Evolutionary conservation across 2,113 vertebrate genomes (phyloP).

Genomic region (Triplophysa siluroides): DNA sequence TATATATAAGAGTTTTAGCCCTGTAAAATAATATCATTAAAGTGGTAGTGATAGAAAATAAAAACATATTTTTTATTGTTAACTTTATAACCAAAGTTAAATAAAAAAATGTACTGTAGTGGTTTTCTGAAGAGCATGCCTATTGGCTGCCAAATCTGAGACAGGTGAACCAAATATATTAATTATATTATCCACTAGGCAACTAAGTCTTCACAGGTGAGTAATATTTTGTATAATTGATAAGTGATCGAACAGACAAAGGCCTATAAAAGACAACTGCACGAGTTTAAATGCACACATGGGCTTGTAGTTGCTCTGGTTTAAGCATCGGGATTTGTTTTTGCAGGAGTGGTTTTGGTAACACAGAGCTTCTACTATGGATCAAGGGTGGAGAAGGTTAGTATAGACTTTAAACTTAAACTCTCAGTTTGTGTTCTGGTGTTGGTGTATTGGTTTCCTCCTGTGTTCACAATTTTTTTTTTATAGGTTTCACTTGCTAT

Average conservation of each 20-base stretch:
- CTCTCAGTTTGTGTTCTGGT: not conserved
- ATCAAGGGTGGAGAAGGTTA: not conserved
- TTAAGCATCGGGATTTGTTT: too few species aligned
- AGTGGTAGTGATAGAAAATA: too few species aligned
- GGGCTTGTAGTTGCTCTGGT: not conserved
- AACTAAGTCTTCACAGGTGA: constrained; percentile 1
- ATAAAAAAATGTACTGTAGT: too few species aligned
- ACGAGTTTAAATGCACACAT: not conserved
- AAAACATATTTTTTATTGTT: too few species aligned
- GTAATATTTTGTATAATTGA: not conserved
- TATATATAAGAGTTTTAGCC: too few species aligned
- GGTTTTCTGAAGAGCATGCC: too few species aligned
- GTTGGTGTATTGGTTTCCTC: too few species aligned
- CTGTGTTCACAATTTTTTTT: too few species aligned
- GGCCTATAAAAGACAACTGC: not conserved
- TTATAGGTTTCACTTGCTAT: not conserved
- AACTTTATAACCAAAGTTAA: too few species aligned
- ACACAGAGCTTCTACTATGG: not conserved
- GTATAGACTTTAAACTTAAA: not conserved
- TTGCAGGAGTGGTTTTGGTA: not conserved
- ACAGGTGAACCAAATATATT: not conserved
- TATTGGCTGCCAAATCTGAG: not conserved
- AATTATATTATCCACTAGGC: not conserved
- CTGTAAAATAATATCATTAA: too few species aligned
- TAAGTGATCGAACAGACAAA: not conserved